A percentile compares a stretch with the other conserved stretches of the same genome.
Evolutionary conservation across 1,140 invertebrate genomes (phyloP).

Genomic region (Pollicipes pollicipes): DNA sequence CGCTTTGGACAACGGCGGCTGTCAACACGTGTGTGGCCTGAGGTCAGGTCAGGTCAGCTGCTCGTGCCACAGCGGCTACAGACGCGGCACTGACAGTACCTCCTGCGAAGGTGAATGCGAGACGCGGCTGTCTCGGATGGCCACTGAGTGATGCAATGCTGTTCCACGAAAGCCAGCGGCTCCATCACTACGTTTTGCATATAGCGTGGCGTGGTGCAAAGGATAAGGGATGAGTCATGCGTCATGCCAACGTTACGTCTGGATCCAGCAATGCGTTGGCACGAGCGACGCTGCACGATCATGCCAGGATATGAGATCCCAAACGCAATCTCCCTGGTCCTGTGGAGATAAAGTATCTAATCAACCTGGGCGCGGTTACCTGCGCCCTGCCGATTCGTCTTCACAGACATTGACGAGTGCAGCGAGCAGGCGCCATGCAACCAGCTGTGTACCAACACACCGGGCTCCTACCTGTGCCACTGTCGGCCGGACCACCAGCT

Average conservation of each 20-base stretch:
- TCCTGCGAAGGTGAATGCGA: not conserved
- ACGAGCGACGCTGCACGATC: no score
- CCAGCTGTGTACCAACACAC: constrained; percentile 26
- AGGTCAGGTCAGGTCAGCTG: not conserved
- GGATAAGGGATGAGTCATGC: no score
- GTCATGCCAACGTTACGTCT: no score
- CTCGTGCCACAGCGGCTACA: not conserved
- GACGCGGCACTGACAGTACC: not conserved
- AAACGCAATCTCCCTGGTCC: no score
- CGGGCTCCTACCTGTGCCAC: constrained; percentile 21
- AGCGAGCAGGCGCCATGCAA: constrained; percentile 15
- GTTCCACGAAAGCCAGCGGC: no score
- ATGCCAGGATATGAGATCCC: no score
- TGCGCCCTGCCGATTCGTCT: constrained; percentile 3
- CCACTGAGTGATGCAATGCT: no score
- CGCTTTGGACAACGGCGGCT: constrained; percentile 27
- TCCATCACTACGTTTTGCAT: no score
- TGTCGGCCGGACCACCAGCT: constrained; percentile 6
- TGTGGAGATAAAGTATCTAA: no score
- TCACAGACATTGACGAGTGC: constrained; percentile 26
- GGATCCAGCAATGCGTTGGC: no score
- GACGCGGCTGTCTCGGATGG: not conserved
- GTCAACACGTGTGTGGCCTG: constrained; percentile 28
- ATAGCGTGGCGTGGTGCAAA: no score
- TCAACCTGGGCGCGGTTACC: no score